phyloP scores from a whole-genome alignment of 1,140 invertebrate species.

The Neodiprion lecontei region DNA sequence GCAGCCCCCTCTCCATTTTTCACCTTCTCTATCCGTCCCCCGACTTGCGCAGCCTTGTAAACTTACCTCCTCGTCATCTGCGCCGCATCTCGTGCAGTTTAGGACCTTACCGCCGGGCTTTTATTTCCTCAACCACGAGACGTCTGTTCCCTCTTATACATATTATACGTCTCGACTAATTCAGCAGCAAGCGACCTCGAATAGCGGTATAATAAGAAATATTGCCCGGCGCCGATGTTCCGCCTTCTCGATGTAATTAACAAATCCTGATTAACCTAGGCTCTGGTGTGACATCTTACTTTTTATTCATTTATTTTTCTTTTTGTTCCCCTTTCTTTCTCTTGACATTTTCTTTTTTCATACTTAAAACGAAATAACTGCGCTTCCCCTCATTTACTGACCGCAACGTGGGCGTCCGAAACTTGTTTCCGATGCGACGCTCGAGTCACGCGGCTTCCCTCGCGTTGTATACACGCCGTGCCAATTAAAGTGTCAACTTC shows the following conservation, averaged over 20 bases:
- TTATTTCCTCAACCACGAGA: not conserved
- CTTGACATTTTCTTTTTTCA: too few species aligned
- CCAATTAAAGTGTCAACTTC: slow-evolving; percentile 7
- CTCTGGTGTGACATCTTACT: too few species aligned
- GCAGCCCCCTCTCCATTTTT: slow-evolving; percentile 18
- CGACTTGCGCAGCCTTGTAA: not conserved
- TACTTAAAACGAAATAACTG: not conserved
- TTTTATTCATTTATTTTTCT: too few species aligned
- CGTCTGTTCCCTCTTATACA: slow-evolving; percentile 34
- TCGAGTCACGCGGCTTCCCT: not conserved
- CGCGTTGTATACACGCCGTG: not conserved
- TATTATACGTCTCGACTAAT: slow-evolving; percentile 24
- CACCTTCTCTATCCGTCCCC: not conserved
- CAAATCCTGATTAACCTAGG: too few species aligned
- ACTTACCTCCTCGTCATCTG: not conserved
- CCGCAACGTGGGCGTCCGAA: slow-evolving; percentile 1
- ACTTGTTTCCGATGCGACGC: not conserved
- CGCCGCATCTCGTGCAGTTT: not conserved
- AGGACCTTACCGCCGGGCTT: too few species aligned
- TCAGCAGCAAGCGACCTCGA: too few species aligned
- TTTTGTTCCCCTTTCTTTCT: too few species aligned
- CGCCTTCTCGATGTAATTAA: too few species aligned
- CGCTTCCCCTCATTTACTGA: not conserved
- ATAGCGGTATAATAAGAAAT: too few species aligned
- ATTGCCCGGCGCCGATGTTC: too few species aligned